Evolutionary conservation across 2,888 invertebrate species (phyloP).

Genomic region (Mythimna impura): DNA sequence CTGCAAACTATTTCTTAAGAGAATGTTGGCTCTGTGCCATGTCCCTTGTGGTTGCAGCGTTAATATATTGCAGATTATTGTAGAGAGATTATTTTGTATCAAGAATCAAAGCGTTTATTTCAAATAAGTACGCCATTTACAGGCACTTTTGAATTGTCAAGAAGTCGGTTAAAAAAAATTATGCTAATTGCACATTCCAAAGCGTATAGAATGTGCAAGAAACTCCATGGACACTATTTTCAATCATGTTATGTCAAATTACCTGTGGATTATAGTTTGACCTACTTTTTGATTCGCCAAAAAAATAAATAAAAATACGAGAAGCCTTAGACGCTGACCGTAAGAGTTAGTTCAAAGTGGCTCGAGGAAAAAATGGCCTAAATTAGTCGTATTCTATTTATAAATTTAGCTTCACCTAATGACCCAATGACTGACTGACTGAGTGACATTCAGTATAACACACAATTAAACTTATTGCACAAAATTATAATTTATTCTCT

Average conservation of each 20-base stretch:
- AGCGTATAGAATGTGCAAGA: too few relatives aligned
- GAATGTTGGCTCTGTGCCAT: slow-evolving; percentile 53
- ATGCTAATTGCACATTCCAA: too few relatives aligned
- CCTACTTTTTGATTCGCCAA: slow-evolving; percentile 6
- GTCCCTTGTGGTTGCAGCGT: slow-evolving; percentile 5
- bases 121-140: too few relatives aligned
- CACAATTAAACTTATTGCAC: slow-evolving; percentile 25
- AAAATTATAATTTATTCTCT: slow-evolving; percentile 21
- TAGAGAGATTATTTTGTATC: not conserved
- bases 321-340: too few relatives aligned
- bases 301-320: too few relatives aligned
- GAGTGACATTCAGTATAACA: slow-evolving; percentile 24
- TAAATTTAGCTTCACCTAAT: slow-evolving; percentile 12
- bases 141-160: too few relatives aligned
- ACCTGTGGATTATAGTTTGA: not conserved
- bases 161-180: too few relatives aligned
- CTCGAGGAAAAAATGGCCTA: not conserved
- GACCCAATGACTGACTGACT: slow-evolving; percentile 44
- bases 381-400: not conserved
- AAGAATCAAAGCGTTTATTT: too few relatives aligned
- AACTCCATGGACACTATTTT: too few relatives aligned
- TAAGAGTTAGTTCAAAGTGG: too few relatives aligned
- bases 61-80: slow-evolving; percentile 16
- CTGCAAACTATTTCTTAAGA: slow-evolving; percentile 33
- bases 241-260: not conserved